Evolutionary conservation across 2,113 vertebrate species (phyloP).

Genomic region (Cinclus mexicanus): DNA sequence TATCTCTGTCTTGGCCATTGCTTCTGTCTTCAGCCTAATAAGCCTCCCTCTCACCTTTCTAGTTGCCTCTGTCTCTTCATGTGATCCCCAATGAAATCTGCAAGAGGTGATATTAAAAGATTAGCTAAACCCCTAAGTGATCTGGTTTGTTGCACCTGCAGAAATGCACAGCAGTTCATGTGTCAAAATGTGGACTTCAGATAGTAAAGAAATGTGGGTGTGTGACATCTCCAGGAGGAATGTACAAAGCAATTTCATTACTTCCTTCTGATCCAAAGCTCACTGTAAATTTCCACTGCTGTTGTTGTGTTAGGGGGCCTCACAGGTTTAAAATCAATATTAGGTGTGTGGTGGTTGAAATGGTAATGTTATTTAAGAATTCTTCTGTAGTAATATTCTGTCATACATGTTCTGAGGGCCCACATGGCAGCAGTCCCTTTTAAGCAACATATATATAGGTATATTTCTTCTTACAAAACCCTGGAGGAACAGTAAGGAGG

Average conservation of each 20-base stretch:
- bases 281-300: neutral
- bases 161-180: neutral
- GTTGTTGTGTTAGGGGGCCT: neutral
- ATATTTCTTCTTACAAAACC: neutral
- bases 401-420: neutral
- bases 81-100: neutral
- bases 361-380: neutral
- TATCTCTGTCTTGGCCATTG: neutral
- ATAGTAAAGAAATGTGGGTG: neutral
- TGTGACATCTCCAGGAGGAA: neutral
- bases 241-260: neutral
- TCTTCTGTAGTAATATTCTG: neutral
- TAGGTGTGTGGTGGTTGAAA: neutral
- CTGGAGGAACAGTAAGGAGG: neutral
- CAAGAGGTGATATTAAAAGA: neutral
- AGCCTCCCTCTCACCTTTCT: neutral
- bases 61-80: neutral
- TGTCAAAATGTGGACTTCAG: neutral
- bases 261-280: neutral
- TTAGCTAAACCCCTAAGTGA: neutral
- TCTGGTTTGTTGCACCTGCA: neutral
- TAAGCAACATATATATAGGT: neutral
- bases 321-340: neutral
- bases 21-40: neutral
- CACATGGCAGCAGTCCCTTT: neutral